Evolutionary conservation across 2,888 invertebrate genomes (phyloP), one percentile per base, ranked within the genome.

Genomic region (Arctia plantaginis): DNA sequence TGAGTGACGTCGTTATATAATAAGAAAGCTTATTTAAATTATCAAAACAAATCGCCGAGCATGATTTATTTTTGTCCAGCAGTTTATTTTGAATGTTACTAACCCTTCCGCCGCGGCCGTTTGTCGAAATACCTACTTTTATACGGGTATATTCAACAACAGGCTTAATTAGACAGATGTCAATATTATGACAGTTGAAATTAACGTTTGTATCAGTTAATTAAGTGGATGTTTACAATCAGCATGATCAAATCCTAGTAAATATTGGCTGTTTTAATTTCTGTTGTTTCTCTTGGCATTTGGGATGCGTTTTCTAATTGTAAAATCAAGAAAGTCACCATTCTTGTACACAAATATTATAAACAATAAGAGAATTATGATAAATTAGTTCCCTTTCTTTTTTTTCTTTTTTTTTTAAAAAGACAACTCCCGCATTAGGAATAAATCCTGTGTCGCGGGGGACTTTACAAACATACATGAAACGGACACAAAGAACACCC

Each of bases 121-220:
- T 18, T 3, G 13, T 59, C 13, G 27, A 59, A 20, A 12, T 18
- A 55, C 27, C n/a, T 33, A 33, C 20, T 51, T 18, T 20, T 23
- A 51, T 8, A 30, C 20, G 51, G 23, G 23, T 23, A n/a, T 33
- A 69, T 30, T 69, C 41, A 35, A 64, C 69, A 69, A 69, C 39
- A 64, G 35, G 51, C 69, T 64, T 67, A 73, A 73, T 69, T 73
- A 69, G 69, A 73, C 62, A 68, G 44, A 23, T 69, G 73, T 73
- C 73, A 69, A 73, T 73, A 69, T 73, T 73, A 64, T 73, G 73
- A 68, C 72, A 64, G 68, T 62, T 68, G 62, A 64, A 62, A 73
- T 73, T 73, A 68, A 62, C 73, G 35, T 47, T 67, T 62, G 67
- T 62, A 72, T 59, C 68, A 27, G 65, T 69, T 73, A 69, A 73